A percentile compares a stretch with the other conserved stretches of the same genome.
These are phyloP conservation scores for Oxytorus armatus DNA, from an alignment of 2,888 invertebrate genomes.

Conservation along the genomic window DNA sequence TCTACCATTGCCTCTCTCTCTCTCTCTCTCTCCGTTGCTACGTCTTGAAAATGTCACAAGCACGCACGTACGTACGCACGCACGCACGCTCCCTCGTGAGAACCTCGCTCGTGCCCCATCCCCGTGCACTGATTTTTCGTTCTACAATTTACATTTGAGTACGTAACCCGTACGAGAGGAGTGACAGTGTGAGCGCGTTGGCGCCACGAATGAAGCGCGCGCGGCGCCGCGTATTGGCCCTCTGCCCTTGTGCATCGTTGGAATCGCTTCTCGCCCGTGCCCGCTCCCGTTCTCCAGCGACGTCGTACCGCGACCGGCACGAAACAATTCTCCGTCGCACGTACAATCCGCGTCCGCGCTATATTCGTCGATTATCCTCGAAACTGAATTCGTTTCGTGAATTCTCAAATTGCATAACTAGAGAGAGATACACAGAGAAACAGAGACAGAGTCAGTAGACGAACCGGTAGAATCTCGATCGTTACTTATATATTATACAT, in stretches of 20 bases:
- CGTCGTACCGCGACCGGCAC: conserved; percentile 3
- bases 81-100: conserved; percentile 67
- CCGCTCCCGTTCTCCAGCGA: not conserved
- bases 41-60: conserved; percentile 42
- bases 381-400: conserved; percentile 41
- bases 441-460: conserved; percentile 37
- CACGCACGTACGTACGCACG: conserved; percentile 62
- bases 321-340: not conserved
- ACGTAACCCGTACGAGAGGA: conserved; percentile 5
- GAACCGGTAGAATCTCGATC: conserved; percentile 53
- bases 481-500: conserved; percentile 5
- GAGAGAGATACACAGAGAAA: conserved; percentile 27
- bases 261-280: not conserved
- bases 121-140: conserved; percentile 44
- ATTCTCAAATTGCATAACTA: conserved; percentile 49
- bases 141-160: conserved; percentile 46
- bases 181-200: conserved; percentile 45
- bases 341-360: not conserved
- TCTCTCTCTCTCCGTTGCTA: conserved; percentile 8
- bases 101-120: conserved; percentile 69
- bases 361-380: conserved; percentile 12
- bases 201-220: conserved; percentile 51
- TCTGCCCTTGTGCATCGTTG: not conserved
- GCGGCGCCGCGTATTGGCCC: conserved; percentile 59
- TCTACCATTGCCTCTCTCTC: conserved; percentile 28